Percentiles rank a stretch among this genome's conserved stretches.
Evolutionary conservation across 2,888 invertebrate genomes (phyloP).

Genomic region (Monoplex corrugatus): DNA sequence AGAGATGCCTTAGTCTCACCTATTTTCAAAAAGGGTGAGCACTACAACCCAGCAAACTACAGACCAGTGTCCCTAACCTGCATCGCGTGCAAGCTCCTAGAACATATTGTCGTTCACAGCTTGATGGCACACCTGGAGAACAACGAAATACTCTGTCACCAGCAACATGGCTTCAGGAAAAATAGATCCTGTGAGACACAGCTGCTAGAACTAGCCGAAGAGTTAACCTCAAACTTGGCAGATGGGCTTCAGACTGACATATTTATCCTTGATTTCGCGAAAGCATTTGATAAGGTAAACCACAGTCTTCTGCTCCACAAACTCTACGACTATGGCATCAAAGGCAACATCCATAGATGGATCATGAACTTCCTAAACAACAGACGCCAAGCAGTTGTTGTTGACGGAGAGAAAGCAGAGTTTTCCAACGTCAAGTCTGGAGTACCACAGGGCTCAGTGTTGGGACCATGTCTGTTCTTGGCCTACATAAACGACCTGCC

Average conservation of each 20-base stretch:
- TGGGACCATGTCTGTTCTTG: constrained; percentile 13
- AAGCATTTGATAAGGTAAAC: constrained; percentile 27
- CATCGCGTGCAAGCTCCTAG: constrained; percentile 6
- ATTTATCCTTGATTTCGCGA: constrained; percentile 18
- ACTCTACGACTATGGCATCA: not conserved
- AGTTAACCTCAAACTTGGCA: not conserved
- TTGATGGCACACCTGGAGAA: constrained; percentile 25
- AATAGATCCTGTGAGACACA: not conserved
- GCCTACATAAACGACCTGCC: constrained; percentile 5
- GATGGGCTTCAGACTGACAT: constrained; percentile 19
- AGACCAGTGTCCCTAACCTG: constrained; percentile 16
- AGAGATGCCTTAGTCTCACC: constrained; percentile 28
- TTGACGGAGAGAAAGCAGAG: not conserved
- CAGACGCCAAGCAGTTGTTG: constrained; percentile 24
- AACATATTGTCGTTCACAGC: not conserved
- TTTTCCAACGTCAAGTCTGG: constrained; percentile 1
- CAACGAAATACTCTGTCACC: not conserved
- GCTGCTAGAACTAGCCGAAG: not conserved
- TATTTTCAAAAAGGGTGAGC: constrained; percentile 29
- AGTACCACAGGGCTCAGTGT: constrained; percentile 37
- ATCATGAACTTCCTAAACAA: not conserved
- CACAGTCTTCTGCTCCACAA: constrained; percentile 2
- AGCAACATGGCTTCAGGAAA: constrained; percentile 8
- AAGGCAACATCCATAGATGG: not conserved
- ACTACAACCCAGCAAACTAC: constrained; percentile 7